Evolutionary conservation across 2,888 invertebrate species (phyloP), one percentile per base, ranked within the genome.

Genomic region (Julus scandinavius): DNA sequence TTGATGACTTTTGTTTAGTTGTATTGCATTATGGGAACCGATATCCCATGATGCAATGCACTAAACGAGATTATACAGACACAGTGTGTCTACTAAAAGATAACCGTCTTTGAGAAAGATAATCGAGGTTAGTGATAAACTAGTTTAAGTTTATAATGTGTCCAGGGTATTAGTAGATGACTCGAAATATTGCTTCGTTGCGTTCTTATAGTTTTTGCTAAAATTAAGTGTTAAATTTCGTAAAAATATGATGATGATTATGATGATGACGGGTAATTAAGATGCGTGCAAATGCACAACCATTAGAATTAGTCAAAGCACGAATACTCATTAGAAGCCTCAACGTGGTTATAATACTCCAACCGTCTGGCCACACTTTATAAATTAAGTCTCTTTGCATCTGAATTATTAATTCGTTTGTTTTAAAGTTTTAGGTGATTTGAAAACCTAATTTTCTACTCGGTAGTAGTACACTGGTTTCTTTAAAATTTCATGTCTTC

Each of bases 221-320:
- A 72, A 72, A 72, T 72, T 72, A 72, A 72, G 63, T n/a, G 20
- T 72, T 20, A 72, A 72, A 72, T 72, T 72, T 72, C 63, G 20
- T 29, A 20, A 72, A 72, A 72, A 20, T 72, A 29, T 72, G 20
- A 29, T 72, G 58, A 58, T 45, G 41, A n/a, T n/a, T n/a, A 45
- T 45, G 41, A 45, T 58, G 63, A 72, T 72, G 63, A 72, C 17
- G 63, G 63, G 20, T 72, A 72, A 72, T 72, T 20, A 20, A 17
- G 63, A 72, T 72, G 63, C 63, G 63, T 72, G 63, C 63, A 72
- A 72, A 72, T 72, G 20, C 20, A 9, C 63, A 72, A 72, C 63
- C n/a, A 20, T 20, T 29, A 20, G 20, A 72, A 72, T 72, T 72
- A 72, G 63, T 20, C 63, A 20, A 20, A 20, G 20, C 20, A 20